Evolutionary conservation across 2,888 invertebrate species (phyloP).

Genomic region (Eledona agricola): DNA sequence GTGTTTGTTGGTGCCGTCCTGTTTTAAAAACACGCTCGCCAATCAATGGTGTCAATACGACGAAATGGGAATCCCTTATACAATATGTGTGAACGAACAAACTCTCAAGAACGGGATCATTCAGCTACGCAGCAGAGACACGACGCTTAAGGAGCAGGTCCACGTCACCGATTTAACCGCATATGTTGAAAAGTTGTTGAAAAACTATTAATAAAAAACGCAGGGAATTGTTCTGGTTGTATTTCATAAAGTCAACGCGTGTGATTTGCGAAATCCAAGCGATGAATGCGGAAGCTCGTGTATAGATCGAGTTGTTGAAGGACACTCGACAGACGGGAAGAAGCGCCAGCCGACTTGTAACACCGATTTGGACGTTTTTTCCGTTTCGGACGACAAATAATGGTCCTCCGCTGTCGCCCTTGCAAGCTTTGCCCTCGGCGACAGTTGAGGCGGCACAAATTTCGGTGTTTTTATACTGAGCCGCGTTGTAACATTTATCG

Average conservation of each 20-base stretch:
- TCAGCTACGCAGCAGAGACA: conserved; percentile 71
- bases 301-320: conserved; percentile 60
- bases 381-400: conserved; percentile 52
- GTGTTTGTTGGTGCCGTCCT: conserved; percentile 57
- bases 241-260: conserved; percentile 54
- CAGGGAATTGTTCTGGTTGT: conserved; percentile 48
- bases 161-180: conserved; percentile 72
- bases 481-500: conserved; percentile 53
- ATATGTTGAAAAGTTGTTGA: conserved; percentile 68
- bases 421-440: conserved; percentile 59
- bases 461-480: conserved; percentile 45
- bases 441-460: conserved; percentile 58
- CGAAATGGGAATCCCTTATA: conserved; percentile 76
- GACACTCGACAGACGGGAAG: conserved; percentile 56
- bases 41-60: conserved; percentile 65
- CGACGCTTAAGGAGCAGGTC: conserved; percentile 75
- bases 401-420: conserved; percentile 61
- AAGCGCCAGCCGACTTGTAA: conserved; percentile 58
- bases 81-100: conserved; percentile 72
- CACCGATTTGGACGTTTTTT: conserved; percentile 55
- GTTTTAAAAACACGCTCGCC: conserved; percentile 57
- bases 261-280: conserved; percentile 57
- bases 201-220: conserved; percentile 60
- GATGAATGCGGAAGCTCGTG: conserved; percentile 57
- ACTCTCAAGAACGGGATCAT: conserved; percentile 78